A percentile compares a stretch with the other conserved stretches of the same genome.
Evolutionary conservation across 2,797 vertebrate species (phyloP).

Genomic region (Sylvia borin): DNA sequence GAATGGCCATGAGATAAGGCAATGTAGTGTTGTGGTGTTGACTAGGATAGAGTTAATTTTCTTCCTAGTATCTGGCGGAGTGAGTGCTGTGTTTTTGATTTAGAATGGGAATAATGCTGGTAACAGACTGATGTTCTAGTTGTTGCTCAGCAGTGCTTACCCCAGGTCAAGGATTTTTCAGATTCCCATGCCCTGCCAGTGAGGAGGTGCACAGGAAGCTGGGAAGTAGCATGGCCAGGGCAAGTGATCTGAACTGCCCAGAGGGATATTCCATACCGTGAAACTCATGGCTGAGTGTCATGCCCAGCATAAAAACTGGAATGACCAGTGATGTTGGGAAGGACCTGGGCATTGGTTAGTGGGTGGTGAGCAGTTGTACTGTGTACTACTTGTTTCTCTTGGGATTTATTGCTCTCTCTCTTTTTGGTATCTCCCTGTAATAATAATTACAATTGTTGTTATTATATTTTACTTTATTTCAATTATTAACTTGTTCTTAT

Average conservation of each 20-base stretch:
- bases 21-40: background rate
- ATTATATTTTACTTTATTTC: background rate
- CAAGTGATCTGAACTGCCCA: background rate
- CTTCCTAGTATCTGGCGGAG: background rate
- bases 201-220: background rate
- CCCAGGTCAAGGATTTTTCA: background rate
- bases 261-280: background rate
- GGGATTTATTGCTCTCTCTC: background rate
- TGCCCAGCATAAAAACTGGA: background rate
- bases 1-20: background rate
- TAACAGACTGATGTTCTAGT: background rate
- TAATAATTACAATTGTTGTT: background rate
- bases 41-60: background rate
- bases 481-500: background rate
- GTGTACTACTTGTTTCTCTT: background rate
- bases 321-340: background rate
- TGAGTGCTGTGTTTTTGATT: background rate
- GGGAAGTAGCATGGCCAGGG: background rate
- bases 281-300: too few species aligned
- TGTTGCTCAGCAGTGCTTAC: background rate
- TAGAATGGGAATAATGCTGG: background rate
- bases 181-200: background rate
- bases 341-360: background rate
- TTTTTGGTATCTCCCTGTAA: background rate
- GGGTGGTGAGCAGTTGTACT: background rate